Evolutionary conservation across 2,888 invertebrate species (phyloP).

Genomic region (Tromatobia lineatoria): DNA sequence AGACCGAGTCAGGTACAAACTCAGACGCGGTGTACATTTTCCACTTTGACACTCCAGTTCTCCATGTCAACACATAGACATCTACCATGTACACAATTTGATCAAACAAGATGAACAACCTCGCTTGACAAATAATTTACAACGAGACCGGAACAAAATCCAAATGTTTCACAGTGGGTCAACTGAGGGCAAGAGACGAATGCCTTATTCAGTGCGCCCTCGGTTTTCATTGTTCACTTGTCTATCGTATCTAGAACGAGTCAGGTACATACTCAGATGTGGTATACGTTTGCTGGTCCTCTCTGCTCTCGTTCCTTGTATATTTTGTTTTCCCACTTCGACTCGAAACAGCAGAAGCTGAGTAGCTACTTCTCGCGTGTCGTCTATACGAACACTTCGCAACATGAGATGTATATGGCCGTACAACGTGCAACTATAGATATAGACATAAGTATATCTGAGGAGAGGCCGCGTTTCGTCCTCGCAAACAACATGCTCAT

Average conservation of each 20-base stretch:
- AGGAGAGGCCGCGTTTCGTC: conserved; percentile 39
- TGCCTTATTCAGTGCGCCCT: conserved; percentile 5
- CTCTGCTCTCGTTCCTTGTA: not conserved
- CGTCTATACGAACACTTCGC: conserved; percentile 3
- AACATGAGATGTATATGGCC: not conserved
- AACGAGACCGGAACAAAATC: not conserved
- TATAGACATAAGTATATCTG: conserved; percentile 8
- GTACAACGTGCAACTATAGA: not conserved
- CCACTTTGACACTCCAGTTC: too few relatives aligned
- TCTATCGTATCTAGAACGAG: conserved; percentile 56
- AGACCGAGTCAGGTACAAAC: conserved; percentile 41
- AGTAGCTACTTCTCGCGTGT: conserved; percentile 24
- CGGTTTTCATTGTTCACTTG: conserved; percentile 49
- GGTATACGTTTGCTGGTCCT: not conserved
- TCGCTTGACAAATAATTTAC: not conserved
- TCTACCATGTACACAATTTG: not conserved
- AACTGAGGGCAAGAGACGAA: not conserved
- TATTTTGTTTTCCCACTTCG: conserved; percentile 24
- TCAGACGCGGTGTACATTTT: not conserved
- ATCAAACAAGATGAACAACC: not conserved
- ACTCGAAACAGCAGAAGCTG: conserved; percentile 7
- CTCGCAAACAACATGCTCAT: conserved; percentile 64
- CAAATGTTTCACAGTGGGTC: not conserved
- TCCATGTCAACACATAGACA: too few relatives aligned
- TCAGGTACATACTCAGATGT: conserved; percentile 24